A percentile compares a stretch with the other conserved stretches of the same genome.
Evolutionary conservation across 2,888 invertebrate species (phyloP).

Genomic region (Megastigmus dorsalis): DNA sequence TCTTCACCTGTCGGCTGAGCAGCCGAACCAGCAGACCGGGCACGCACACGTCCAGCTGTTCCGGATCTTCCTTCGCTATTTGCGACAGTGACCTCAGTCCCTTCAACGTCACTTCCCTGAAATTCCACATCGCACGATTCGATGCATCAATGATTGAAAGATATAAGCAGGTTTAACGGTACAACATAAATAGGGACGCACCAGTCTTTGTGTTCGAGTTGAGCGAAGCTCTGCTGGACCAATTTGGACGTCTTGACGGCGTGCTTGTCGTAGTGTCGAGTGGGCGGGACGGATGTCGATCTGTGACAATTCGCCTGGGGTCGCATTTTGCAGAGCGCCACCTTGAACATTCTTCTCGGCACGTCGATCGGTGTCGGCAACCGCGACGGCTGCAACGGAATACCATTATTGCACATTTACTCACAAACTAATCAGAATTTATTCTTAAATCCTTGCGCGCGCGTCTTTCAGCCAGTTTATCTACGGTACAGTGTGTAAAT

Average conservation of each 20-base stretch:
- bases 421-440: too few species aligned
- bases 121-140: conserved; percentile 28
- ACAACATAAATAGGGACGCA: too few species aligned
- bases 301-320: conserved; percentile 57
- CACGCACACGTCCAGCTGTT: conserved; percentile 79
- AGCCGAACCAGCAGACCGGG: conserved; percentile 82
- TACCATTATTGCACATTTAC: too few species aligned
- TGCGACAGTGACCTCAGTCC: conserved; percentile 83
- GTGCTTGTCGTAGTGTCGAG: conserved; percentile 23
- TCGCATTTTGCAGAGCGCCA: conserved; percentile 60
- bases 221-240: conserved; percentile 79
- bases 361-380: conserved; percentile 51
- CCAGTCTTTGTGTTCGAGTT: conserved; percentile 85
- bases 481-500: too few species aligned
- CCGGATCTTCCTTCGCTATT: conserved; percentile 81
- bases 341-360: conserved; percentile 58
- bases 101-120: conserved; percentile 84
- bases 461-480: too few species aligned
- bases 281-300: conserved; percentile 58
- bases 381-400: conserved; percentile 17
- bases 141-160: not conserved
- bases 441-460: too few species aligned
- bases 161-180: not conserved
- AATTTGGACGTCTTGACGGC: conserved; percentile 35
- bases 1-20: conserved; percentile 87